Percentiles rank a stretch among this genome's conserved stretches.
phyloP scores from a whole-genome alignment of 2,888 invertebrate genomes.

The Drosophila monieri region DNA sequence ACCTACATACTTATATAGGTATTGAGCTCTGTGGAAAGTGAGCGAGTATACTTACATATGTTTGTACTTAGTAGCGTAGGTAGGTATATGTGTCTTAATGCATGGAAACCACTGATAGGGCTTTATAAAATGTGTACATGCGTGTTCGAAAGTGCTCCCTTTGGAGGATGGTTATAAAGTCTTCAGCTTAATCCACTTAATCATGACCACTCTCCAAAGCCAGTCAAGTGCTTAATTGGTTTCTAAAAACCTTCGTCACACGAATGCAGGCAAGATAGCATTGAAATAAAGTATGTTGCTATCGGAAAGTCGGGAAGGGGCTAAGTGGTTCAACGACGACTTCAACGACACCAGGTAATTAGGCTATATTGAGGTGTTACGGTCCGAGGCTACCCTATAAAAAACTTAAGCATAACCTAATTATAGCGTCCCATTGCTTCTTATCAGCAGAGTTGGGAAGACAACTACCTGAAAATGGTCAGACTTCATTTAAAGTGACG shows the following conservation, averaged over 20 bases:
- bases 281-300: constrained; percentile 18
- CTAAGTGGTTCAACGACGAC: constrained; percentile 11
- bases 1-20: neutral
- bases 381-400: neutral
- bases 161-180: constrained; percentile 5
- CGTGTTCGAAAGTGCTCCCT: constrained; percentile 15
- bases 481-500: neutral
- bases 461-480: neutral
- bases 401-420: neutral
- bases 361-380: neutral
- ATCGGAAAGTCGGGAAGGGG: constrained; percentile 20
- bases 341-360: constrained; percentile 24
- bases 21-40: constrained; percentile 14
- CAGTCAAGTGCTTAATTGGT: constrained; percentile 30
- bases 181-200: constrained; percentile 22
- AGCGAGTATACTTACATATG: constrained; percentile 12
- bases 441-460: neutral
- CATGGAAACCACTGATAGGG: constrained; percentile 34
- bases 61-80: constrained; percentile 20
- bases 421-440: neutral
- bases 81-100: neutral
- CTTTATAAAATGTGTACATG: constrained; percentile 12
- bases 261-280: constrained; percentile 24
- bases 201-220: constrained; percentile 17
- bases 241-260: constrained; percentile 19